Evolutionary conservation across 1,140 invertebrate species (phyloP), one percentile per base, ranked within the genome.

Genomic region (Metaphire vulgaris): DNA sequence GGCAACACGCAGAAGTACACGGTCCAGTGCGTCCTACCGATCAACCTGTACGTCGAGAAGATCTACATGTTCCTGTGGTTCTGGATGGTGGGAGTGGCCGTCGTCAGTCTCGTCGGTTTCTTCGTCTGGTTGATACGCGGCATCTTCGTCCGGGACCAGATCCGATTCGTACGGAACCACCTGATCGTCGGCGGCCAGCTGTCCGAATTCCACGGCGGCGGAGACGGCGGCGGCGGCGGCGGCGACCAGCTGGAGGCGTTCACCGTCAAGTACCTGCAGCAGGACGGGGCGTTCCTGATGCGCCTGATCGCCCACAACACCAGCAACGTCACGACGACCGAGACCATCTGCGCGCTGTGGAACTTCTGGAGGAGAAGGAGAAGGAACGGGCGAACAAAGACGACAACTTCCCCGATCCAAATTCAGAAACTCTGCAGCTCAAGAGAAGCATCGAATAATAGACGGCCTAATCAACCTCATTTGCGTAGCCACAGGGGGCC

Each of bases 31-130:
- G n/a, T n/a, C n/a, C n/a, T n/a, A n/a, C n/a, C n/a, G n/a, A n/a
- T n/a, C 41, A 81, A 81, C 74, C 65, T 81, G 69, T 81, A 77
- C 68, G 79, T 79, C 72, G 80, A 81, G 69, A 81, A 81, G 68
- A 80, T 80, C 15, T 80, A 66, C 74, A 76, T 80, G 21, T 74
- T 80, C 65, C 67, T 80, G 30, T 80, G 79, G 80, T 80, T 80
- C 70, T 80, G 79, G 79, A 33, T 79, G n/a, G 74, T 89, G n/a
- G 87, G 88, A 80, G 86, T 89, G 21, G 84, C 72, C 66, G n/a
- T 64, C 32, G 15, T 76, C 0, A 77, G 72, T 72, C 15, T 74
- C 32, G 33, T 69, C 64, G 69, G 65, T 33, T 74, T 77, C 64
- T 2, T 77, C 72, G 56, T 56, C 16, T 77, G 76, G 76, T 12